These are phyloP conservation scores for Cerastis leucographa DNA, from an alignment of 2,888 invertebrate genomes.

Conservation along the genomic window DNA sequence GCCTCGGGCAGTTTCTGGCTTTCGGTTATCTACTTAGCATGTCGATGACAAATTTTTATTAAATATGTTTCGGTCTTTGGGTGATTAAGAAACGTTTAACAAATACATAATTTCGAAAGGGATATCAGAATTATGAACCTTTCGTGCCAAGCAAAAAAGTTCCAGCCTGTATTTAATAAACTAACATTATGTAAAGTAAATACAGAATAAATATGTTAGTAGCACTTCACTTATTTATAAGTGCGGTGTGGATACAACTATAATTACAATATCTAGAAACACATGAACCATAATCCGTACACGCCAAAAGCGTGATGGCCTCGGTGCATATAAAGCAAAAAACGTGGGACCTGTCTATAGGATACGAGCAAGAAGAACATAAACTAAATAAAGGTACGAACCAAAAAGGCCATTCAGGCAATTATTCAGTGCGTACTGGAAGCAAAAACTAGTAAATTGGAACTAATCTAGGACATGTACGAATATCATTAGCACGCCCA, in stretches of 20 bases:
- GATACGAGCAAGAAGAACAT: slow-evolving; percentile 16
- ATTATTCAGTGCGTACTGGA: slow-evolving; percentile 28
- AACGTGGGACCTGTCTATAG: slow-evolving; percentile 21
- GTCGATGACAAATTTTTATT: no score
- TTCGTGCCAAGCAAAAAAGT: neutral
- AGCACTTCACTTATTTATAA: no score
- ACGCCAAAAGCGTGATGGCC: slow-evolving; percentile 8
- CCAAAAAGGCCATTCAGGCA: slow-evolving; percentile 45
- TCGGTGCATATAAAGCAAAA: slow-evolving; percentile 22
- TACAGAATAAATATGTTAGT: no score
- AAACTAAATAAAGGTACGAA: neutral
- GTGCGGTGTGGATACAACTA: neutral
- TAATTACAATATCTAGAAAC: neutral
- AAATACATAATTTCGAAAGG: neutral
- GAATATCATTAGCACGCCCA: slow-evolving; percentile 46
- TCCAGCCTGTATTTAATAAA: no score
- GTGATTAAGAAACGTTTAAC: neutral
- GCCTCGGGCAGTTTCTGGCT: neutral
- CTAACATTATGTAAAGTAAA: no score
- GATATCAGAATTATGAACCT: neutral
- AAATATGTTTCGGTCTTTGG: neutral
- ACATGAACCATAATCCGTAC: neutral
- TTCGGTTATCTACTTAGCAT: neutral
- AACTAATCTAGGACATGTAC: slow-evolving; percentile 42
- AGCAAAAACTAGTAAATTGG: slow-evolving; percentile 45